Base-by-base conservation (phyloP, 2,797 vertebrate species). In the Carapus acus region DNA sequence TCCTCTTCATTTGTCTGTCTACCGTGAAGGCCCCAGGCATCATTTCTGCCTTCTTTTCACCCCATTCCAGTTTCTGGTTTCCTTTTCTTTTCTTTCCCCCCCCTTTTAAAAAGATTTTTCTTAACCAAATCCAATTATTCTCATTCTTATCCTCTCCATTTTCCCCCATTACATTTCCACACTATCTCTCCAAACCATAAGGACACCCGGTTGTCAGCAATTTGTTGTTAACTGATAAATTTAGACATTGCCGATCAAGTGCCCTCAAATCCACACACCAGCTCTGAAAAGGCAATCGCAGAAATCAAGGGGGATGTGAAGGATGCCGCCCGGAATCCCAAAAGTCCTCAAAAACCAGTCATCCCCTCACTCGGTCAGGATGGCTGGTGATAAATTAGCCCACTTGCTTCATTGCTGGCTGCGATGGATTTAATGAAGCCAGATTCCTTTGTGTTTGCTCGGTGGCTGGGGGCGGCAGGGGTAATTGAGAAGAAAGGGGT, bases 401-500 rank as follows among this genome's bases (percentile, higher is more conserved):
- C 88, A 88, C 91, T 93, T 87, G 85, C 89, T 88, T 86, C 83
- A 22, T 73, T 73, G 88, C 86, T 69, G 84, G 86, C 76, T 85
- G 87, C 77, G 84, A 89, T 91, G 87, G 88, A 91, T 85, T 92
- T 95, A 95, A 94, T 94, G 94, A 94, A 92, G 89, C 90, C 81
- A 81, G 91, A 92, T 88, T 62, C 77, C 85, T 89, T 96, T 97
- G 91, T 97, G 83, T 81, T 73, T 90, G 91, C 88, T 90, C 80
- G 72, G 77, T 87, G 90, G 90, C 88, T 56, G 79, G 88, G 67
- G 87, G 84, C 86, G 78, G 78, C 86, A 76, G 83, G 90, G 90
- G 91, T 96, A 93, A 98, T 96, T 93, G 91, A 90, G 92, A 86
- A 92, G 90, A 94, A 92, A 92, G 88, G 84, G 71, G 64, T 80